Evolutionary conservation across 1,140 invertebrate genomes (phyloP), one percentile per base, ranked within the genome.

Genomic region (Drosophila paulistorum): DNA sequence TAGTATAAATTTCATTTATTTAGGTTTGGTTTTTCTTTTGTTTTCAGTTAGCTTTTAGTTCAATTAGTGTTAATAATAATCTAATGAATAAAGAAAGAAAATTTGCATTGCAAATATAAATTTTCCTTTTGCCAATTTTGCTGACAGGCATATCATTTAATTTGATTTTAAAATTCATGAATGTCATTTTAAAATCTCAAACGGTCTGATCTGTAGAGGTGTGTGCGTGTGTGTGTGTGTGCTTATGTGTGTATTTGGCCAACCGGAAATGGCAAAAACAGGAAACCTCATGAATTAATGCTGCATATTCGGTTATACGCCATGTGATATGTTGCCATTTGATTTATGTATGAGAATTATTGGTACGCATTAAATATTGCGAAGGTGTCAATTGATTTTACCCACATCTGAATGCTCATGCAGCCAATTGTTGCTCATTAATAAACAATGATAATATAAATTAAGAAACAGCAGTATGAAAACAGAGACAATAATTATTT

Each of bases 221-320:
- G 3, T 26, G 7, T 17, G 17, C 17, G 0, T 41, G 42, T 42
- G n/a, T 62, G 62, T 39, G 11, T 42, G 62, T 33, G 11, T 17
- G 17, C 17, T 17, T 17, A 17, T 17, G 17, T 42, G 17, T 64
- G 64, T 17, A 26, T 68, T 45, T 37, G 45, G 69, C 70, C 68
- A 87, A 71, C 83, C 83, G 83, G 83, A 87, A 83, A 87, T 77
- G 76, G 79, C 77, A 83, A 87, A 79, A 81, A 86, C 76, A 83
- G 81, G 62, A 61, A 73, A 71, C 72, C 73, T 83, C 76, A 79
- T 87, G 83, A 83, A 86, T 83, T 87, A 86, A 86, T 87, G 79
- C 79, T 67, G 68, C 81, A 62, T 74, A 74, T 77, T 70, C 35
- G 68, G 68, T 58, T 77, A 57, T 59, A 11, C 10, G 55, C 58